Evolutionary conservation across 2,888 invertebrate genomes (phyloP).

Genomic region (Pristionchus japonicus): DNA sequence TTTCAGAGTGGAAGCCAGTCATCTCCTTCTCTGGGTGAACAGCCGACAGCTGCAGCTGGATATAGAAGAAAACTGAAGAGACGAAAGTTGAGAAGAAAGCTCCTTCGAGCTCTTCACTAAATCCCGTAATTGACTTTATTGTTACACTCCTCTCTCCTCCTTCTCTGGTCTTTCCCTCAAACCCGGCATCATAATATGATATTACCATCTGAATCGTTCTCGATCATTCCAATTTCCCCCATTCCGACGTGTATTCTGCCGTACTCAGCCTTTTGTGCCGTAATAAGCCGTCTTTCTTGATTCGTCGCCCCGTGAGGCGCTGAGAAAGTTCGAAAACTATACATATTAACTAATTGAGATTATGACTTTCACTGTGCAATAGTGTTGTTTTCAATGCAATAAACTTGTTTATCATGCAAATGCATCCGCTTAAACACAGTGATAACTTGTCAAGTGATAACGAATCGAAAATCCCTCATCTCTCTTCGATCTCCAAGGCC

Average conservation of each 20-base stretch:
- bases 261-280: constrained; percentile 29
- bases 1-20: neutral
- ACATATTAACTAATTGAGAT: neutral
- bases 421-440: neutral
- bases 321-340: neutral
- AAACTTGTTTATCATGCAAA: neutral
- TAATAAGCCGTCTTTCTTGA: neutral
- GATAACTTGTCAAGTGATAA: neutral
- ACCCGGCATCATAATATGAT: neutral
- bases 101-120: constrained; percentile 34
- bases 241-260: constrained; percentile 16
- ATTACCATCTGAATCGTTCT: neutral
- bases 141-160: neutral
- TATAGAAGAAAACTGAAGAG: constrained; percentile 36
- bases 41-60: neutral
- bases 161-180: constrained; percentile 15
- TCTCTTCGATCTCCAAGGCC: neutral
- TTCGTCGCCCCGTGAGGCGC: neutral
- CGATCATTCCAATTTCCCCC: neutral
- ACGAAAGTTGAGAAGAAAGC: constrained; percentile 45
- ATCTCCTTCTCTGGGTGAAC: neutral
- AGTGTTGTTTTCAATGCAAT: constrained; percentile 21
- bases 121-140: neutral
- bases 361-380: constrained; percentile 18
- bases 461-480: neutral